These are phyloP conservation scores for Azorinus chamasolen DNA, from an alignment of 2,888 invertebrate genomes.

Conservation along the genomic window DNA sequence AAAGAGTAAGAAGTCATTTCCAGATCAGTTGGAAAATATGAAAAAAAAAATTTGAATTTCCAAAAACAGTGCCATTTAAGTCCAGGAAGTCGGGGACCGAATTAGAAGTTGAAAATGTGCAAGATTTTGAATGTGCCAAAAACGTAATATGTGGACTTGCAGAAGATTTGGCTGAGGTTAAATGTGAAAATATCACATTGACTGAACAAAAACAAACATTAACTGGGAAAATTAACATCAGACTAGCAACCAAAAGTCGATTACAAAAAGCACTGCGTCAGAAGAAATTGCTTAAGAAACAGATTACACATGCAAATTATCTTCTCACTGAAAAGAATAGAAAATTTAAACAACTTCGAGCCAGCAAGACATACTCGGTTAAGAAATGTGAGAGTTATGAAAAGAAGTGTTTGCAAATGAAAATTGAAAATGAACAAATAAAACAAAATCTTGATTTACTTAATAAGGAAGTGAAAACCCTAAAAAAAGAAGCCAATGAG, in stretches of 20 bases:
- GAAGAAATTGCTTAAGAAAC: slow-evolving; percentile 10
- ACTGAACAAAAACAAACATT: slow-evolving; percentile 13
- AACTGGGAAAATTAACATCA: slow-evolving; percentile 13
- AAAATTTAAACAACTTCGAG: too few species aligned
- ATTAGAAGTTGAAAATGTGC: slow-evolving; percentile 7
- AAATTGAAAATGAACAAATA: slow-evolving; percentile 1
- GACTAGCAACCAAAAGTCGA: slow-evolving; percentile 20
- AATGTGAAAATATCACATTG: slow-evolving; percentile 15
- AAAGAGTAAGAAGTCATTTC: slow-evolving; percentile 15
- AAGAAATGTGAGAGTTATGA: neutral
- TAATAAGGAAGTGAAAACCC: slow-evolving; percentile 4
- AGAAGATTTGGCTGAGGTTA: slow-evolving; percentile 5
- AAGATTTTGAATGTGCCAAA: slow-evolving; percentile 31
- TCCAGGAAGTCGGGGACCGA: neutral
- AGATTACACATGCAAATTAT: neutral
- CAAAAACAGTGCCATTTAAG: slow-evolving; percentile 13
- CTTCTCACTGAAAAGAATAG: too few species aligned
- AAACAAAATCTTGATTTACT: slow-evolving; percentile 15
- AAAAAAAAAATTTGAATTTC: slow-evolving; percentile 21
- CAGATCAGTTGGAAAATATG: slow-evolving; percentile 6
- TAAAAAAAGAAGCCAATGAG: slow-evolving; percentile 13
- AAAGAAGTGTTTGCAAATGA: neutral
- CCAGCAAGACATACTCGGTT: too few species aligned
- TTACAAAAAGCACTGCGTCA: slow-evolving; percentile 14
- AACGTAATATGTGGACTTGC: slow-evolving; percentile 35